Evolutionary conservation across 2,797 vertebrate genomes (phyloP).

Genomic region (Helostoma temminkii): DNA sequence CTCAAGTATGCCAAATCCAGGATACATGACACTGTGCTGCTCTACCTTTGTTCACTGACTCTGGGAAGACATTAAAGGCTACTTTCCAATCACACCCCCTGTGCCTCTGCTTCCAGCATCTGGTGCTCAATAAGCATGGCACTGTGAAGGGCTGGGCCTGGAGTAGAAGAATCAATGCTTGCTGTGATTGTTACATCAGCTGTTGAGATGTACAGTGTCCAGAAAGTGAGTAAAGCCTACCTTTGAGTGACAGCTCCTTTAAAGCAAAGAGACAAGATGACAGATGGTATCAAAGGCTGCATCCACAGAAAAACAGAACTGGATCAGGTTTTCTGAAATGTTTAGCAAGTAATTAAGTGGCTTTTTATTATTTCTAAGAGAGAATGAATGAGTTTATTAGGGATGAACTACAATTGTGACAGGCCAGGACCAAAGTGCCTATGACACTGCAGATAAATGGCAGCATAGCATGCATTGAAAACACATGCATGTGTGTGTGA

Average conservation of each 20-base stretch:
- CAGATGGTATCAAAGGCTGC: conserved; percentile 67
- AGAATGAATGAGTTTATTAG: conserved; percentile 57
- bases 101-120: conserved; percentile 48
- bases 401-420: conserved; percentile 35
- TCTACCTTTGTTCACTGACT: conserved; percentile 37
- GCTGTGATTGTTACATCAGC: conserved; percentile 57
- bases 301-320: conserved; percentile 22
- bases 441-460: conserved; percentile 47
- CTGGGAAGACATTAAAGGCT: conserved; percentile 48
- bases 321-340: conserved; percentile 39
- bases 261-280: conserved; percentile 67
- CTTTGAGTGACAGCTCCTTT: conserved; percentile 67
- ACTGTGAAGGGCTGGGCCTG: not conserved
- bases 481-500: conserved; percentile 5
- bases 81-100: conserved; percentile 56
- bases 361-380: conserved; percentile 47
- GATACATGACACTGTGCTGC: conserved; percentile 22
- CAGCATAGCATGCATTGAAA: conserved; percentile 21
- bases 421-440: conserved; percentile 47
- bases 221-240: conserved; percentile 45
- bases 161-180: conserved; percentile 60
- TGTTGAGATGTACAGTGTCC: conserved; percentile 58
- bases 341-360: conserved; percentile 50
- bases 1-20: conserved; percentile 14
- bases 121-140: conserved; percentile 23